Evolutionary conservation across 2,888 invertebrate species (phyloP).

Genomic region (Himalopsyche japonica): DNA sequence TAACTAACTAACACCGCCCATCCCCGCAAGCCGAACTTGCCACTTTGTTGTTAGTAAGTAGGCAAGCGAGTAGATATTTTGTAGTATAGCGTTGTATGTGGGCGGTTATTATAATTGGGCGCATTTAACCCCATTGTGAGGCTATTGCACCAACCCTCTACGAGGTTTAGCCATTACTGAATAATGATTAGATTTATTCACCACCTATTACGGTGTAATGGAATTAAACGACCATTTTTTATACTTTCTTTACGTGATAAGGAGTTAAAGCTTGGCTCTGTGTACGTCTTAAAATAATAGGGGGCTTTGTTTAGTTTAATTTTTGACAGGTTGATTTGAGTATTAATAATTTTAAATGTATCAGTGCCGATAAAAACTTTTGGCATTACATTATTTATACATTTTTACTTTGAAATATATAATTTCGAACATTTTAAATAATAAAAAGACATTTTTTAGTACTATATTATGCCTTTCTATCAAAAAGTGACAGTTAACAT

Average conservation of each 20-base stretch:
- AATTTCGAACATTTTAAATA: too few relatives aligned
- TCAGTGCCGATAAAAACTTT: too few relatives aligned
- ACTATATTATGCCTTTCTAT: too few relatives aligned
- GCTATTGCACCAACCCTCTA: not conserved
- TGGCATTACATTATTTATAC: too few relatives aligned
- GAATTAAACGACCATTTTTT: not conserved
- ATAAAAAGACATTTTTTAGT: too few relatives aligned
- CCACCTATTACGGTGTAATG: not conserved
- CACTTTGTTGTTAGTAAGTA: not conserved
- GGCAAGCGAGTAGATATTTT: not conserved
- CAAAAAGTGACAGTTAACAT: too few relatives aligned
- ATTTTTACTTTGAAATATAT: too few relatives aligned
- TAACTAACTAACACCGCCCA: not conserved
- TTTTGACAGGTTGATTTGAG: not conserved
- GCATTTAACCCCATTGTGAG: not conserved
- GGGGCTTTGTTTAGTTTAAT: not conserved
- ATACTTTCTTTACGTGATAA: not conserved
- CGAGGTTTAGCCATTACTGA: not conserved
- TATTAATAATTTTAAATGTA: not conserved
- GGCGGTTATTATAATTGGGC: not conserved
- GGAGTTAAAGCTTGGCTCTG: not conserved
- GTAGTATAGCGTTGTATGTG: not conserved
- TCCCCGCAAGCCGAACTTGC: not conserved
- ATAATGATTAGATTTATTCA: slow-evolving; percentile 1
- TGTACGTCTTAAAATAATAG: not conserved